Evolutionary conservation across 2,797 vertebrate genomes (phyloP).

Genomic region (Sebastes steindachneri): DNA sequence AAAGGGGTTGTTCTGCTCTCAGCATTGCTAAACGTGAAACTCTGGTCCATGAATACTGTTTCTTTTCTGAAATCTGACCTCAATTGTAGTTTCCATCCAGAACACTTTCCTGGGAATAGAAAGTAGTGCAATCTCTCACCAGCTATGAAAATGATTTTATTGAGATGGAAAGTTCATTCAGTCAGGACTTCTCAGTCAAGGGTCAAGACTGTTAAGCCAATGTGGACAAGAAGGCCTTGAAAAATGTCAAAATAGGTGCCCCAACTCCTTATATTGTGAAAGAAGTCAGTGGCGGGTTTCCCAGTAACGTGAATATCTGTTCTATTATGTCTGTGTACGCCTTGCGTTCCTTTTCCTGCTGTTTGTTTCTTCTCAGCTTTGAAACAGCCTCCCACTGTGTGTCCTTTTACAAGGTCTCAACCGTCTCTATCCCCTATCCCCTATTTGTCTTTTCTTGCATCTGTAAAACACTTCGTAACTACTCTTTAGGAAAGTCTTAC

Average conservation of each 20-base stretch:
- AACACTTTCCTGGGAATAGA: not conserved
- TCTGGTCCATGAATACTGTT: not conserved
- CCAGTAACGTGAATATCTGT: not conserved
- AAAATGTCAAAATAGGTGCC: not conserved
- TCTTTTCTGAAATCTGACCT: not conserved
- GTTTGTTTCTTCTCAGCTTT: not conserved
- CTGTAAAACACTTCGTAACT: not conserved
- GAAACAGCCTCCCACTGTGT: not conserved
- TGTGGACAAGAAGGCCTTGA: not conserved
- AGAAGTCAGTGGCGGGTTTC: not conserved
- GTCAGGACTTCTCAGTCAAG: not conserved
- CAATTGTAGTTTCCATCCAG: not conserved
- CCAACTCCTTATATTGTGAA: not conserved
- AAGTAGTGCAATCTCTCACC: not conserved
- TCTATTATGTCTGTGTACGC: not conserved
- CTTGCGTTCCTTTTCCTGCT: not conserved
- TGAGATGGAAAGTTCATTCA: constrained; percentile 3
- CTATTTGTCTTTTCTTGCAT: not conserved
- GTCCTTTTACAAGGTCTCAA: not conserved
- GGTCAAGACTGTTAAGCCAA: not conserved
- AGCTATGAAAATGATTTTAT: not conserved
- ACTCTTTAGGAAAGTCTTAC: not conserved
- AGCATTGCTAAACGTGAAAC: not conserved
- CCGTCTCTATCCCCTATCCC: no score
- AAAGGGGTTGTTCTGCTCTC: not conserved